Base-by-base conservation (phyloP, 2,888 invertebrate species). In the Melinaea menophilus region DNA sequence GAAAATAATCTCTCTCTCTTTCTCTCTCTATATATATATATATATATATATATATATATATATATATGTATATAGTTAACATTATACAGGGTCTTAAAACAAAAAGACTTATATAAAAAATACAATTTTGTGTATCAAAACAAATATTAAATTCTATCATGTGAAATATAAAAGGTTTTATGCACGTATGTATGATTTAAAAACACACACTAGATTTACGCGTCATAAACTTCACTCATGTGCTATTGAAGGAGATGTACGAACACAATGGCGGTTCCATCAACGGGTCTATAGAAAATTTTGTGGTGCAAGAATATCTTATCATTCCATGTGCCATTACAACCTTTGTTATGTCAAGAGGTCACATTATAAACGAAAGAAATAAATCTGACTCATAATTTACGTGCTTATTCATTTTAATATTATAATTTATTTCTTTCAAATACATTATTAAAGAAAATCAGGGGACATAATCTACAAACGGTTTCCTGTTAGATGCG, bases 141-240 rank as follows among this genome's bases (percentile, higher is more conserved):
- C 35, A 35, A 35, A 35, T 5, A 35, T 35, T 4, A 35, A 35
- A 5, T 4, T 35, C 35, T 35, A 37, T 37, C 13, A 48, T 22
- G 7, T 13, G 9, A 2, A 7, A 9, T 51, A 51, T 22, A 51
- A 11, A 13, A 51, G 7, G 1, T 51, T 31, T 31, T 9, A 51
- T 31, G 31, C 9, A 13, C 22, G 22, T 22, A 22, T 22, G 22
- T 22, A 46, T 35, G 13, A n/a, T 34, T 34, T 58, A 67, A 64
- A 70, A 58, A 41, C 41, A 63, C 70, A 74, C 75, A 74, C 70
- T 73, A 71, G 77, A 77, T 79, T 78, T 77, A 77, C 77, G 77
- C 73, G 72, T 77, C 80, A 78, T 80, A 81, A 84, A 84, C 80
- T 82, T 77, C 78, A 79, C 79, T 82, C 77, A 79, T 79, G 78